Evolutionary conservation across 2,888 invertebrate species (phyloP), one percentile per base, ranked within the genome.

Genomic region (Pandemis heparana): DNA sequence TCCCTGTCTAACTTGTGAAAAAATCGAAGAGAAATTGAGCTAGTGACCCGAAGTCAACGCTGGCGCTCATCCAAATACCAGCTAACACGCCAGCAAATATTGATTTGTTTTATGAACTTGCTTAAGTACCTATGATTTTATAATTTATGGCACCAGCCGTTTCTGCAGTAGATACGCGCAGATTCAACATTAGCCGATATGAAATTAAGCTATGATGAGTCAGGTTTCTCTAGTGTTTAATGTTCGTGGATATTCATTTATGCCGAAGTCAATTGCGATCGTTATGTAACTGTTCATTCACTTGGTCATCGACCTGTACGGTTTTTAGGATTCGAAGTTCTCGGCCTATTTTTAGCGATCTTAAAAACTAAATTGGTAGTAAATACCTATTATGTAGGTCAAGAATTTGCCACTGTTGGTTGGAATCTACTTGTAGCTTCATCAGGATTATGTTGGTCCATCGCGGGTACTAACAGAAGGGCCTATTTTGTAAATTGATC

Each of bases 51-150:
- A 74, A 75, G 53, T 41, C 71, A 56, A 48, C 70, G 67, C 81
- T 85, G 86, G 86, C 86, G 76, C 65, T 41, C 38, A 23, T 80
- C 84, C 86, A 85, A 83, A 61, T 62, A 70, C 79, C 72, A 68
- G 71, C 75, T 75, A 77, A 73, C 75, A 75, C 70, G 79, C 74
- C 75, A 77, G 70, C 70, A 75, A 77, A 71, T 74, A 76, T 76
- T 75, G 71, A 75, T 78, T 75, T 72, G 75, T 77, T 65, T 71
- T 70, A 74, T 67, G 66, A 69, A 74, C 75, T 63, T 70, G 70
- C 70, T 70, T 71, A 71, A 60, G 41, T 56, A n/a, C n/a, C n/a
- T n/a, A 56, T 23, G 56, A 23, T 39, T 51, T 70, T 69, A 64
- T 73, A 64, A 74, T 64, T 69, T 60, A 65, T 53, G 51, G 48